These are phyloP conservation scores for Hymenochirus boettgeri DNA, from an alignment of 2,113 vertebrate species.

Conservation along the genomic window DNA sequence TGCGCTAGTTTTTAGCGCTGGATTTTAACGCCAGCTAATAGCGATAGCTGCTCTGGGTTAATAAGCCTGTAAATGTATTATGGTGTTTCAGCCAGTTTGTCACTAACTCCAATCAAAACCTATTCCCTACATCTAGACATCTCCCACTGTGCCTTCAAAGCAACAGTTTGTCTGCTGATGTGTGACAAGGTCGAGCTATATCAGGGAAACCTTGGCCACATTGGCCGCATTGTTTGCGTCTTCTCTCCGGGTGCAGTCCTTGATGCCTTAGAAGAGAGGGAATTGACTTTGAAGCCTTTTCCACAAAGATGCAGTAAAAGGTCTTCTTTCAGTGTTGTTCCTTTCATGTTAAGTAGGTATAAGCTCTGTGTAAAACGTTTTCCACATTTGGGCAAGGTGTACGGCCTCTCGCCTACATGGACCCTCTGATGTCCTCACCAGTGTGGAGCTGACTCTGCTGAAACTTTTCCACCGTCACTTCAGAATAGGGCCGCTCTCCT, in stretches of 20 bases:
- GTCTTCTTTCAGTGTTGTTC: slow-evolving; percentile 9
- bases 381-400: slow-evolving; percentile 9
- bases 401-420: slow-evolving; percentile 29
- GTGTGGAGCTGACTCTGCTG: slow-evolving; percentile 7
- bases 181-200: neutral
- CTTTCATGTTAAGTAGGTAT: slow-evolving; percentile 19
- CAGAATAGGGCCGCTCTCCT: slow-evolving; percentile 35
- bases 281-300: slow-evolving; percentile 24
- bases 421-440: slow-evolving; percentile 29
- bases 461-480: slow-evolving; percentile 35
- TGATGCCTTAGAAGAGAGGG: slow-evolving; percentile 8
- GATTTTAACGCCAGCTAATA: too few species aligned
- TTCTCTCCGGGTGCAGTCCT: slow-evolving; percentile 1
- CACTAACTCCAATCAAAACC: too few species aligned
- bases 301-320: slow-evolving; percentile 13
- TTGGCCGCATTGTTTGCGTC: neutral
- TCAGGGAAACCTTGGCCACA: neutral
- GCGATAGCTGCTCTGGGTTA: too few species aligned
- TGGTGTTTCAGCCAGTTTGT: too few species aligned
- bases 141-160: too few species aligned
- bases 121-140: too few species aligned
- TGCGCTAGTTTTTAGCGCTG: too few species aligned
- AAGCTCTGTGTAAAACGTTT: too few species aligned
- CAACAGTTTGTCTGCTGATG: neutral
- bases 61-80: too few species aligned